Evolutionary conservation across 2,797 vertebrate species (phyloP), one percentile per base, ranked within the genome.

Genomic region (Neosalanx taihuensis): DNA sequence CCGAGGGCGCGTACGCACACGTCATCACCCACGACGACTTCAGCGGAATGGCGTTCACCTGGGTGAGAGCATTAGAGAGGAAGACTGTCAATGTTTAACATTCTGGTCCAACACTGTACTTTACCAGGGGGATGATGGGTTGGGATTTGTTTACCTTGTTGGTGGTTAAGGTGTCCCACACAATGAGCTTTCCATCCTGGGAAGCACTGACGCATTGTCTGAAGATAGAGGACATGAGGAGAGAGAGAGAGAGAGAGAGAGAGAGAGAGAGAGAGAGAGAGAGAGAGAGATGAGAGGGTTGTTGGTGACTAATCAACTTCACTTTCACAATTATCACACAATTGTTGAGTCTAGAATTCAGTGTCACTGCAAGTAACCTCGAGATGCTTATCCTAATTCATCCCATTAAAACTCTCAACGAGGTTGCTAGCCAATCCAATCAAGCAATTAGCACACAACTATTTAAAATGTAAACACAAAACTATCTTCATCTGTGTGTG

Each of bases 21-120:
- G 98, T 99, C 98, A 99, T 99, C 86, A 99, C 97, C 98, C 98
- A 99, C 0, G 97, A 98, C 5, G 98, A 99, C 78, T 95, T 95
- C 78, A 99, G 91, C 0, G 97, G 97, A 84, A 99, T 99, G 82
- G 98, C 98, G 0, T 95, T 95, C 26, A 99, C 96, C 97, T 99
- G 87, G n/a, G 30, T 2, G 66, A 23, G 1, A 71, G 41, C 58
- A 41, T 6, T 1, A 10, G 6, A 57, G 13, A 41, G 46, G 18
- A 61, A 31, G 18, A 6, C 51, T 49, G 46, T 49, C 5, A 49
- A 4, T 53, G 5, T 17, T n/a, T 53, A 41, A 41, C 18, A 18
- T 18, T n/a, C 3, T 53, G 17, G 51, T 53, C 18, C 51, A 53
- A 53, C 51, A 53, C 51, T 53, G 51, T 53, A 10, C 49, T 53